These are phyloP conservation scores for Mionectes olivaceus DNA, from an alignment of 2,797 vertebrate species.

Conservation along the genomic window DNA sequence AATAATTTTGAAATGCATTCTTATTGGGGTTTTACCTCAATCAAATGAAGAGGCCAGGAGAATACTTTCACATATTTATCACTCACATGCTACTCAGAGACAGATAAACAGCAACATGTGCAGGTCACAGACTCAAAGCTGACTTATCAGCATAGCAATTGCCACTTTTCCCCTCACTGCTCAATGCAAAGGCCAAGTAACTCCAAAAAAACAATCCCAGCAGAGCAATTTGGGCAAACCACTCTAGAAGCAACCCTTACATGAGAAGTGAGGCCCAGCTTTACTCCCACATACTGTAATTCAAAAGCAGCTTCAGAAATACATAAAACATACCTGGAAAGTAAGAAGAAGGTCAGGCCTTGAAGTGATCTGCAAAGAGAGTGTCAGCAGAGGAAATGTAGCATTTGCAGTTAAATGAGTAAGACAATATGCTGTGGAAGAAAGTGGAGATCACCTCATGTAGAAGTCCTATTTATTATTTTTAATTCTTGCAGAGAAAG, in stretches of 20 bases:
- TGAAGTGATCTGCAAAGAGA: background rate
- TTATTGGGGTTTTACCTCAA: background rate
- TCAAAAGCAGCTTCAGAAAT: background rate
- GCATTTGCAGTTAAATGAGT: background rate
- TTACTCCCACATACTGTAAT: background rate
- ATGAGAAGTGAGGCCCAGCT: background rate
- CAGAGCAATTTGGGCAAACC: background rate
- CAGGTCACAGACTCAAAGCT: background rate
- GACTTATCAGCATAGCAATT: background rate
- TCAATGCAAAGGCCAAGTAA: background rate
- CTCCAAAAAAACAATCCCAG: background rate
- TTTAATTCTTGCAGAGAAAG: background rate
- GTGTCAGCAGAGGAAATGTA: background rate
- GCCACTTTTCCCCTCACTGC: accelerated
- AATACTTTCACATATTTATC: background rate
- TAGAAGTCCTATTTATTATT: background rate
- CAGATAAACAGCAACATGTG: background rate
- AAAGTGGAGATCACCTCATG: background rate
- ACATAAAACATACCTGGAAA: background rate
- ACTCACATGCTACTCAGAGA: background rate
- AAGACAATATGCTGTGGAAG: background rate
- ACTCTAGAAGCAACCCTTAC: background rate
- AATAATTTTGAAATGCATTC: background rate
- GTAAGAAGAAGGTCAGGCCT: background rate
- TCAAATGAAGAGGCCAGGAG: background rate